Conservation (phyloP, 2,113 vertebrate species). For the Ciconia maguari region DNA sequence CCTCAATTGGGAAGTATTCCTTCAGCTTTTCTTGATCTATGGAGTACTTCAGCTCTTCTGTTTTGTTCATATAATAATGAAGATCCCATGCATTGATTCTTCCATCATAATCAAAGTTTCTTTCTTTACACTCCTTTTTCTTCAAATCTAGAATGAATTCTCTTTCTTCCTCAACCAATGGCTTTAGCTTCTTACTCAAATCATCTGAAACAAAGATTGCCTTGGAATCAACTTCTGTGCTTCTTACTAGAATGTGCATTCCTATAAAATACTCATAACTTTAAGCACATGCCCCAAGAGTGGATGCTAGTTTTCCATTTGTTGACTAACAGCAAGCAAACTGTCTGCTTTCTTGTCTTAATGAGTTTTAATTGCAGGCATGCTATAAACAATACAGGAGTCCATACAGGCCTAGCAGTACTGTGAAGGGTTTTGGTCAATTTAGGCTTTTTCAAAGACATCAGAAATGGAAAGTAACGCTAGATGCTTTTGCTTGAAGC, state of each 20-base stretch:
- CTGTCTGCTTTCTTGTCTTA: not conserved
- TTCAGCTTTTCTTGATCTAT: constrained; percentile 92
- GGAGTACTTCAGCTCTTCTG: constrained; percentile 89
- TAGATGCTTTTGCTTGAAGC: not conserved
- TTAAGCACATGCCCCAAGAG: not conserved
- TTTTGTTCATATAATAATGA: constrained; percentile 91
- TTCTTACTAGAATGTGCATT: not conserved
- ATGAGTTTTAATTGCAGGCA: not conserved
- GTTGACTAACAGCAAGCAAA: not conserved
- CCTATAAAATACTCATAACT: not conserved
- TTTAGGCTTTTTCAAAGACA: not conserved
- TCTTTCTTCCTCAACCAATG: constrained; percentile 84
- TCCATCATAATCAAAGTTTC: constrained; percentile 79
- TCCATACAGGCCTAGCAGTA: not conserved
- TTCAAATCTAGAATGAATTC: constrained; percentile 86
- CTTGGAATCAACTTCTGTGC: not conserved
- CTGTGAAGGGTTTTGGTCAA: not conserved
- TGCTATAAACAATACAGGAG: not conserved
- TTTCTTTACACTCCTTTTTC: constrained; percentile 85
- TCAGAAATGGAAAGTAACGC: not conserved
- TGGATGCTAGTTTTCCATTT: not conserved
- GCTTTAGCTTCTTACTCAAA: constrained; percentile 84
- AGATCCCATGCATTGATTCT: constrained; percentile 94
- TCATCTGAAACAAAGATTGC: constrained; percentile 74
- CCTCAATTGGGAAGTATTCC: constrained; percentile 90